Base-by-base conservation (phyloP, 2,797 vertebrate species). In the Tamandua tetradactyla region DNA sequence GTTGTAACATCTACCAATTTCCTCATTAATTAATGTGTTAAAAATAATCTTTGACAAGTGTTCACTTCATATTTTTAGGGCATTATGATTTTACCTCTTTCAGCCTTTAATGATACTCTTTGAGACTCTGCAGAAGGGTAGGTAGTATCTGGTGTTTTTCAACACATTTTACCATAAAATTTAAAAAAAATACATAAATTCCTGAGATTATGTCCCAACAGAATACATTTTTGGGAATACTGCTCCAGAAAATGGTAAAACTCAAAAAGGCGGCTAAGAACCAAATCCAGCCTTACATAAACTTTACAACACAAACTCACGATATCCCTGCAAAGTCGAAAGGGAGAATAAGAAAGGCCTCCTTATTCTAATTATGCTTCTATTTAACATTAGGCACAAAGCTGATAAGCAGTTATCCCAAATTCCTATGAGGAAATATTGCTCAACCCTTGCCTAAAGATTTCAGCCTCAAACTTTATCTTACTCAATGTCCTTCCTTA, bases 91-190 rank as follows among this genome's bases (percentile, higher is more conserved):
- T 72, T 52, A 3, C 27, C 55, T n/a, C 18, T 35, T 6, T 44
- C 71, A 17, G 18, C 7, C 9, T 80, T 81, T 55, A 80, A 49
- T 6, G n/a, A 10, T 93, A 52, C 80, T 84, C 6, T 42, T 69
- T 71, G 47, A 72, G 1, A 59, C 11, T 78, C 17, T 55, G 25
- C 22, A 1, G 9, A 80, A 47, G n/a, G 35, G 27, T 27, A 68
- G 88, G 66, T 52, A 68, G n/a, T 80, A 35, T 69, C 75, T 91
- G 11, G 10, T 75, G 44, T 69, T 83, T 86, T 78, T 95, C 78
- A 61, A 47, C 14, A 57, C 23, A 71, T 52, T 62, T 61, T 32
- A 40, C 3, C 14, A 5, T 72, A 30, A 4, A 74, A 12, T 75
- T 75, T 59, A 49, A 9, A 10, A 52, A 52, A 52, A n/a, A n/a